These are phyloP conservation scores for Acronicta aceris DNA, from an alignment of 2,888 invertebrate genomes.

Conservation along the genomic window DNA sequence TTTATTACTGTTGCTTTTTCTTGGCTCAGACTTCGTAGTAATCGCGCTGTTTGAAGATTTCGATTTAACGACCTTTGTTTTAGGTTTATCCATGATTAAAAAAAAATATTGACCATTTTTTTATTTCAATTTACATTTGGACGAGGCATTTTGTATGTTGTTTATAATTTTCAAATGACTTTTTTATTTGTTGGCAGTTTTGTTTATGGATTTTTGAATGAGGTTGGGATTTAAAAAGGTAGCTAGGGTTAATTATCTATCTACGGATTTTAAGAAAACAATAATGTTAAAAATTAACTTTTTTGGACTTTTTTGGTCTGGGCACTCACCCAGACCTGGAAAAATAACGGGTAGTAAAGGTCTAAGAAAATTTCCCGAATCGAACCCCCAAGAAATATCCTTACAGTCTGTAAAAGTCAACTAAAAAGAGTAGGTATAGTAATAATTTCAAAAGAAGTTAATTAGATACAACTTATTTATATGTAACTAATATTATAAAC, in stretches of 20 bases:
- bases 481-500: no score
- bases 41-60: slow-evolving; percentile 70
- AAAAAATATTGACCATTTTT: not conserved
- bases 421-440: no score
- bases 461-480: no score
- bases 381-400: no score
- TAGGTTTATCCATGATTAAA: slow-evolving; percentile 57
- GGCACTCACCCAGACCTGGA: no score
- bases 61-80: slow-evolving; percentile 63
- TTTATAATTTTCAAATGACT: slow-evolving; percentile 9
- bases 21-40: slow-evolving; percentile 37
- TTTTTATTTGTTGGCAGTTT: not conserved
- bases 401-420: no score
- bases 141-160: slow-evolving; percentile 17
- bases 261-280: no score
- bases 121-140: not conserved
- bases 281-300: no score
- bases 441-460: no score
- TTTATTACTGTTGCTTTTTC: slow-evolving; percentile 50
- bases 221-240: not conserved
- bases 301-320: no score
- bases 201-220: not conserved
- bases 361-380: no score
- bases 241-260: not conserved
- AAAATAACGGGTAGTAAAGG: no score